phyloP scores from a whole-genome alignment of 2,888 invertebrate genomes.

The Ditula angustiorana region DNA sequence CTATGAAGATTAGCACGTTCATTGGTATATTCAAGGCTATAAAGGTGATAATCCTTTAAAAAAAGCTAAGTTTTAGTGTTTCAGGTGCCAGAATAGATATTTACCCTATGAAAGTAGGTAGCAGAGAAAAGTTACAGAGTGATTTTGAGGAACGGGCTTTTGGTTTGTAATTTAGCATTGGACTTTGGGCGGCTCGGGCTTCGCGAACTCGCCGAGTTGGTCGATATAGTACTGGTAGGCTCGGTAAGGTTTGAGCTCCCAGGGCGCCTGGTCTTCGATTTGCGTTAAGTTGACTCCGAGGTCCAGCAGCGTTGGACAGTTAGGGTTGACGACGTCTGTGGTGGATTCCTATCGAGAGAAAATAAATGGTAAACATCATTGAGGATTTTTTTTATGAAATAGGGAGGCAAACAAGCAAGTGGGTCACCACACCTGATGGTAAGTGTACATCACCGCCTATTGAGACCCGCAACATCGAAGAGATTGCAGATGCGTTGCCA shows the following conservation, averaged over 20 bases:
- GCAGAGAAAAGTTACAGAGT: neutral
- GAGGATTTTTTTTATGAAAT: no score
- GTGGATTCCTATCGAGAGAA: constrained; percentile 88
- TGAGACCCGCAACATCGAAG: no score
- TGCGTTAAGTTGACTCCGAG: constrained; percentile 91
- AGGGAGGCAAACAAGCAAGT: no score
- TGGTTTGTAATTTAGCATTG: constrained; percentile 41
- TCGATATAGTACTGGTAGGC: constrained; percentile 90
- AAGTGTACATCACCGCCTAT: no score
- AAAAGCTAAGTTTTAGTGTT: no score
- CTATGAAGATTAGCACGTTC: no score
- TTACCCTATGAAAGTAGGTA: no score
- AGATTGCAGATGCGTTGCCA: no score
- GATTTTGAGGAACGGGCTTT: neutral
- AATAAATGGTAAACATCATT: constrained; percentile 15
- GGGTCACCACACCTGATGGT: no score
- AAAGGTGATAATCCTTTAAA: no score
- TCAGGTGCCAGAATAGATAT: no score
- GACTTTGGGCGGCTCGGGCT: constrained; percentile 87
- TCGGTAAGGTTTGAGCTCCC: constrained; percentile 91
- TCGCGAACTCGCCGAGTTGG: constrained; percentile 90
- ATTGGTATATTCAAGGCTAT: no score
- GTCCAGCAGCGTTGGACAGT: constrained; percentile 93
- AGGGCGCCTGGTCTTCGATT: constrained; percentile 93
- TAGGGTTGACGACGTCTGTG: constrained; percentile 87